A percentile compares a stretch with the other conserved stretches of the same genome.
These are phyloP conservation scores for Syngnathus floridae DNA, from an alignment of 2,113 vertebrate species.

Conservation along the genomic window DNA sequence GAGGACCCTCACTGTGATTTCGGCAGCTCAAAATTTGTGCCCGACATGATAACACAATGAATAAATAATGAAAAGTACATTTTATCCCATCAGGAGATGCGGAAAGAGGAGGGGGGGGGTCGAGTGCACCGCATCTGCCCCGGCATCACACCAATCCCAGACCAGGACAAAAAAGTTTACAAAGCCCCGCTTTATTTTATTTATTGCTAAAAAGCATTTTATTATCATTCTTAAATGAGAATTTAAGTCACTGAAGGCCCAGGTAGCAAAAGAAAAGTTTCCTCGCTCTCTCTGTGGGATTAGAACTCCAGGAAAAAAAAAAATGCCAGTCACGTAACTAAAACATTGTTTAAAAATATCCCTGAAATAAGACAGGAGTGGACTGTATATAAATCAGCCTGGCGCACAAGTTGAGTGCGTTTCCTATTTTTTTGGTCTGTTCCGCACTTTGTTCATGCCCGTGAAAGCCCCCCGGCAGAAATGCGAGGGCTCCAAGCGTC, in stretches of 20 bases:
- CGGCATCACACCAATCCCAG: neutral
- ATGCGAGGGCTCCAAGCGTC: conserved; percentile 42
- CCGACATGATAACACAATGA: neutral
- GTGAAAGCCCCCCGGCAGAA: conserved; percentile 44
- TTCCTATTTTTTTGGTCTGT: neutral
- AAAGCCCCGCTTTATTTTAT: no score
- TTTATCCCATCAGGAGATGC: neutral
- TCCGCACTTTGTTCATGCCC: neutral
- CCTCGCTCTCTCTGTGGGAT: neutral
- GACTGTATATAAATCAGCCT: neutral
- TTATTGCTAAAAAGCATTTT: no score
- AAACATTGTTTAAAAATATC: neutral
- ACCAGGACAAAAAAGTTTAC: neutral
- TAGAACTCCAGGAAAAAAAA: neutral
- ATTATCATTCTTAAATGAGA: no score
- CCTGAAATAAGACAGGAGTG: neutral
- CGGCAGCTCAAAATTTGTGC: neutral
- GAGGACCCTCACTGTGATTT: neutral
- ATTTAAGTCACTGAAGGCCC: no score
- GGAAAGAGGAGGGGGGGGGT: neutral
- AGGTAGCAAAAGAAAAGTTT: neutral
- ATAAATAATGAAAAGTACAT: neutral
- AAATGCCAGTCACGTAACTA: neutral
- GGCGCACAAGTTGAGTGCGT: neutral
- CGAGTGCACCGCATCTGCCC: neutral